Evolutionary conservation across 1,140 invertebrate species (phyloP).

Genomic region (Drosophila novamexicana): DNA sequence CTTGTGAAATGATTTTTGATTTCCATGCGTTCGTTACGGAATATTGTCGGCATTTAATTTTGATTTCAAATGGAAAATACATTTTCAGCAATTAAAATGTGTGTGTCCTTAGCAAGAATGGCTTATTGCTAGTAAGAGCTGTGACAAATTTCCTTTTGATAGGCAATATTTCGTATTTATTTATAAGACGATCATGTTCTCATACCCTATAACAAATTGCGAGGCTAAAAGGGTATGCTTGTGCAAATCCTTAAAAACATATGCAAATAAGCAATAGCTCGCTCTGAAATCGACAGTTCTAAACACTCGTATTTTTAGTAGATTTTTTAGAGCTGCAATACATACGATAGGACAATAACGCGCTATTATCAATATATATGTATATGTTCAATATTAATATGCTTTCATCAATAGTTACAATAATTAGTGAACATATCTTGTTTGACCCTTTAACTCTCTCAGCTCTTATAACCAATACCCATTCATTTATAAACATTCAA

Average conservation of each 20-base stretch:
- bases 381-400: too few relatives aligned
- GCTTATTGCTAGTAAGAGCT: background rate
- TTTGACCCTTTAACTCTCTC: too few relatives aligned
- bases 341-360: too few relatives aligned
- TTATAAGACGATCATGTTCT: slow-evolving; percentile 2
- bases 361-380: too few relatives aligned
- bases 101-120: background rate
- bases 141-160: slow-evolving; percentile 53
- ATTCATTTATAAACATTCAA: background rate
- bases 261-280: too few relatives aligned
- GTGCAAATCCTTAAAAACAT: too few relatives aligned
- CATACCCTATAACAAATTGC: background rate
- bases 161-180: slow-evolving; percentile 10
- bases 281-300: too few relatives aligned
- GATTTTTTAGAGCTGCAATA: too few relatives aligned
- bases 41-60: background rate
- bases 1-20: slow-evolving; percentile 27
- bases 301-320: too few relatives aligned
- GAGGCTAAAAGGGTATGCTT: too few relatives aligned
- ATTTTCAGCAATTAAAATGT: slow-evolving; percentile 16
- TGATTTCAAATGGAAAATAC: slow-evolving; percentile 1
- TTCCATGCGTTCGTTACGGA: slow-evolving; percentile 10
- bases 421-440: too few relatives aligned
- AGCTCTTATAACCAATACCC: background rate
- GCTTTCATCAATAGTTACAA: too few relatives aligned